These are phyloP conservation scores for Hypotaenidia philippensis DNA, from an alignment of 2,797 vertebrate species.

Conservation along the genomic window DNA sequence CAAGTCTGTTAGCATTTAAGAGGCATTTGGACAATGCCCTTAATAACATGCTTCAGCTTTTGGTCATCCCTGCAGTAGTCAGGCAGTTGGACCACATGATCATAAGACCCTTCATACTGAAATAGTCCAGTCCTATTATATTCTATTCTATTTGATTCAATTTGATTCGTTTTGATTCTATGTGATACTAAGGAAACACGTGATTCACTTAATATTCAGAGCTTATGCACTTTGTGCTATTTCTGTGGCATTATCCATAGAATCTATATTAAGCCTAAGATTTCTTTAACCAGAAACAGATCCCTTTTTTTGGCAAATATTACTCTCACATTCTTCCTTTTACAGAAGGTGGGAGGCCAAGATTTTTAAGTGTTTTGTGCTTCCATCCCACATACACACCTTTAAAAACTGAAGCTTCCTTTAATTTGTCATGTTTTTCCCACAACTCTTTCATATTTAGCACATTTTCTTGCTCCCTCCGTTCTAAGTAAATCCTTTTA, in stretches of 20 bases:
- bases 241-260: background rate
- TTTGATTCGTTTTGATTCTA: no score
- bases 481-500: background rate
- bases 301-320: slow-evolving; percentile 1
- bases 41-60: background rate
- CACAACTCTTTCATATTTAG: background rate
- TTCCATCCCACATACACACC: slow-evolving; percentile 9
- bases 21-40: background rate
- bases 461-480: background rate
- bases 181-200: background rate
- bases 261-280: background rate
- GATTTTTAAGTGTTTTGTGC: background rate
- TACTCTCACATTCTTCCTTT: background rate
- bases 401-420: background rate
- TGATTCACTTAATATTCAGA: background rate
- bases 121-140: background rate
- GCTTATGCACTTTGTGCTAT: background rate
- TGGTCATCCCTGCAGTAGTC: background rate
- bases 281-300: slow-evolving; percentile 53
- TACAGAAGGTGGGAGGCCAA: background rate
- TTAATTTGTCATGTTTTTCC: slow-evolving; percentile 18
- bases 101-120: background rate
- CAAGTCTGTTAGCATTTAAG: background rate
- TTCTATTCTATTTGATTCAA: background rate
- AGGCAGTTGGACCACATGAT: background rate